Conservation (phyloP, 2,797 vertebrate genomes). For the Aselliscus stoliczkanus region DNA sequence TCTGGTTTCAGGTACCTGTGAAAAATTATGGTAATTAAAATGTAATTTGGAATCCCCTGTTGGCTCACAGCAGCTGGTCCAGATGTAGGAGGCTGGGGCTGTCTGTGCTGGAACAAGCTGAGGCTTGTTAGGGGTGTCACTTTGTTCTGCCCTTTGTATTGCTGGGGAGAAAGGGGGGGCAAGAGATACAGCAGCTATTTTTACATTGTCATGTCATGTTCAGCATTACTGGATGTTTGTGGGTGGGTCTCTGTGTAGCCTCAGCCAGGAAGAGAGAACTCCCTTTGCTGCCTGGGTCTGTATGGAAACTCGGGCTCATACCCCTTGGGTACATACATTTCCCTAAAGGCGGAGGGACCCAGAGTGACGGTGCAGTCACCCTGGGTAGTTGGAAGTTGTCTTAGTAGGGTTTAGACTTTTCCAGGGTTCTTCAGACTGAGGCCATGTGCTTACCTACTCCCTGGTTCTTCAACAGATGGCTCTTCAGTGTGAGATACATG, state of each 20-base stretch:
- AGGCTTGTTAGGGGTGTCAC: slow-evolving; percentile 67
- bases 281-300: slow-evolving; percentile 27
- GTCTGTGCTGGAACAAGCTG: slow-evolving; percentile 39
- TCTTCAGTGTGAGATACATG: neutral
- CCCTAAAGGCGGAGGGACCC: neutral
- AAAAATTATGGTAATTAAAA: slow-evolving; percentile 65
- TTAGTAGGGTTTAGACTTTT: neutral
- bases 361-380: neutral
- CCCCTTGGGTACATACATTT: neutral
- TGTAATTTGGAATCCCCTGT: slow-evolving; percentile 65
- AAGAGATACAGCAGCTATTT: slow-evolving; percentile 65
- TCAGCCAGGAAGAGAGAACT: slow-evolving; percentile 26
- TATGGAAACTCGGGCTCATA: slow-evolving; percentile 38
- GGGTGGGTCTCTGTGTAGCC: slow-evolving; percentile 64
- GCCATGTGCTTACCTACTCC: neutral
- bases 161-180: slow-evolving; percentile 48
- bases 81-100: slow-evolving; percentile 58
- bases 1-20: slow-evolving; percentile 64
- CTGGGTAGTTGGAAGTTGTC: neutral
- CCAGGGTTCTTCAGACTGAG: neutral
- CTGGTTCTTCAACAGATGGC: slow-evolving; percentile 2
- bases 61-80: slow-evolving; percentile 59
- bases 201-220: slow-evolving; percentile 52
- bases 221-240: slow-evolving; percentile 65
- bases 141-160: slow-evolving; percentile 60